Evolutionary conservation across 2,888 invertebrate species (phyloP).

Genomic region (Coleophora flavipennella): DNA sequence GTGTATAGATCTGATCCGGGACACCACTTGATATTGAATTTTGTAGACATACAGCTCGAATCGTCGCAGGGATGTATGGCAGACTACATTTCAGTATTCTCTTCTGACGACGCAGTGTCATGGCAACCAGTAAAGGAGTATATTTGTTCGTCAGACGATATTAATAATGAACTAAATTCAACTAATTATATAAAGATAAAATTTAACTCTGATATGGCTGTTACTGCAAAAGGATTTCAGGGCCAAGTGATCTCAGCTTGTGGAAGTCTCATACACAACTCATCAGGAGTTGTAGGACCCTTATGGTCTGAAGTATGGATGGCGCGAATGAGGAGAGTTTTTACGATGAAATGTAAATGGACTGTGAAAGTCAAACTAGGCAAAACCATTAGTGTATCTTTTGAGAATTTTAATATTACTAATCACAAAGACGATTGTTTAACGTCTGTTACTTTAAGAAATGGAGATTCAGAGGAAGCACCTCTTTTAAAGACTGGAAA

Average conservation of each 20-base stretch:
- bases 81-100: slow-evolving; percentile 77
- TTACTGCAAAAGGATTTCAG: slow-evolving; percentile 79
- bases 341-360: slow-evolving; percentile 77
- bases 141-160: slow-evolving; percentile 65
- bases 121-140: slow-evolving; percentile 68
- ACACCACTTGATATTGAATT: slow-evolving; percentile 73
- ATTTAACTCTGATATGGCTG: slow-evolving; percentile 76
- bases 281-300: slow-evolving; percentile 69
- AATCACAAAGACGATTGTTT: slow-evolving; percentile 42
- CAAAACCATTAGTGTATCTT: slow-evolving; percentile 76
- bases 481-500: slow-evolving; percentile 82
- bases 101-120: slow-evolving; percentile 56
- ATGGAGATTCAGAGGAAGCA: slow-evolving; percentile 80
- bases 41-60: slow-evolving; percentile 76
- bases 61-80: slow-evolving; percentile 63
- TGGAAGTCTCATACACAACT: slow-evolving; percentile 76
- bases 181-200: slow-evolving; percentile 76
- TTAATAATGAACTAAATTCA: slow-evolving; percentile 32
- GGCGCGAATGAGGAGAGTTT: slow-evolving; percentile 14
- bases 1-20: slow-evolving; percentile 73
- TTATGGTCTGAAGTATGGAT: slow-evolving; percentile 23
- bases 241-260: slow-evolving; percentile 74
- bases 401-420: slow-evolving; percentile 75
- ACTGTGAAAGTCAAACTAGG: slow-evolving; percentile 81
- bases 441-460: slow-evolving; percentile 74